phyloP scores from a whole-genome alignment of 2,888 invertebrate species.

The Trissolcus brochymenae region DNA sequence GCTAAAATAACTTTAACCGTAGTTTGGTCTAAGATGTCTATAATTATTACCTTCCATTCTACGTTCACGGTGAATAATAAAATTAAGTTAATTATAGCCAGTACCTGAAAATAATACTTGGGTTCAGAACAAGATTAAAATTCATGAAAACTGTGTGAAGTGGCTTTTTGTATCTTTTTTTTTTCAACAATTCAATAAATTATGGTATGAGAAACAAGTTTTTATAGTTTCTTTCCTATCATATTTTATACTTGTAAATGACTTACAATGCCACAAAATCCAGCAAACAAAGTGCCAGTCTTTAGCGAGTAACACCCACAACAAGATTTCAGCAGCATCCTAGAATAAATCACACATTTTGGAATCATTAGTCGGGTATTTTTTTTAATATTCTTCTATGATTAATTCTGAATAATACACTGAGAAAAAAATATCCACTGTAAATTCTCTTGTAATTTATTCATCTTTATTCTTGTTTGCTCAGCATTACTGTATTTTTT shows the following conservation, averaged over 20 bases:
- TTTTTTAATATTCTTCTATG: not conserved
- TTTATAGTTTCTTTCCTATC: too few species aligned
- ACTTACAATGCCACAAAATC: constrained; percentile 84
- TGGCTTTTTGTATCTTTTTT: too few species aligned
- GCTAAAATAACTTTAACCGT: constrained; percentile 87
- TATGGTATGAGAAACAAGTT: too few species aligned
- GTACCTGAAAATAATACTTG: constrained; percentile 74
- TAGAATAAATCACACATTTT: constrained; percentile 55
- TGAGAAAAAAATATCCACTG: too few species aligned
- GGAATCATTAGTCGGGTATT: not conserved
- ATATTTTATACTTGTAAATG: constrained; percentile 8
- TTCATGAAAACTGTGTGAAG: not conserved
- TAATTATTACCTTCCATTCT: constrained; percentile 86
- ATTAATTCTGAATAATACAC: not conserved
- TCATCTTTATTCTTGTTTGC: too few species aligned
- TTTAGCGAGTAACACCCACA: constrained; percentile 85
- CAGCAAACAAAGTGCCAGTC: constrained; percentile 85
- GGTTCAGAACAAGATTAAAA: not conserved
- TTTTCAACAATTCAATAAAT: too few species aligned
- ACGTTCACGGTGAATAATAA: constrained; percentile 82
- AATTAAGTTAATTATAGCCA: constrained; percentile 84
- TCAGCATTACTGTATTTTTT: too few species aligned
- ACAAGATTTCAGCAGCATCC: constrained; percentile 81
- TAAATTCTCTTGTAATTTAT: too few species aligned
- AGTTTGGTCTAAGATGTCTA: constrained; percentile 83